Conservation (phyloP, 2,888 invertebrate species). For the Crepidodera aurea region DNA sequence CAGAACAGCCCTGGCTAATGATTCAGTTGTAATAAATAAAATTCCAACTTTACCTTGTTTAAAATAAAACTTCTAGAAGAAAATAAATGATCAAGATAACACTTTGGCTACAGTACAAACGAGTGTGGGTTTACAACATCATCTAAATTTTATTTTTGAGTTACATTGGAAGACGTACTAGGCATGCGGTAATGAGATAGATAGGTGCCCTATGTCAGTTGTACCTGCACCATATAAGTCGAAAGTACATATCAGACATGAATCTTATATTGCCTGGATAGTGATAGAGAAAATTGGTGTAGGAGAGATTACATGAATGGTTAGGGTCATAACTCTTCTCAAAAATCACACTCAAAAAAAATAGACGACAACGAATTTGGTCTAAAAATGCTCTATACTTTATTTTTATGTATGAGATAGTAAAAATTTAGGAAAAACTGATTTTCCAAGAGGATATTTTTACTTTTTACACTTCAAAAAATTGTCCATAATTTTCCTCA, state of each 20-base stretch:
- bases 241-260: background rate
- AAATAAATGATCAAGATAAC: background rate
- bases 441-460: too few relatives aligned
- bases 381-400: too few relatives aligned
- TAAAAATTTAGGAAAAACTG: too few relatives aligned
- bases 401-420: too few relatives aligned
- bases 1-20: too few relatives aligned
- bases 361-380: too few relatives aligned
- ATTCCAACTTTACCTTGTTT: too few relatives aligned
- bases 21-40: too few relatives aligned
- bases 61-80: background rate
- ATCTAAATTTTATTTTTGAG: background rate
- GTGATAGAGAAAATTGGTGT: background rate
- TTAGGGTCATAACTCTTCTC: too few relatives aligned
- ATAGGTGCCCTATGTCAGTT: background rate
- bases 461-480: too few relatives aligned
- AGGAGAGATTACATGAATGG: background rate
- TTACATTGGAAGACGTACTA: background rate
- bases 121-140: constrained; percentile 5
- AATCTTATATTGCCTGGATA: background rate
- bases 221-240: constrained; percentile 2
- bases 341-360: too few relatives aligned
- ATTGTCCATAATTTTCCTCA: too few relatives aligned
- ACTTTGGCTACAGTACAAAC: background rate
- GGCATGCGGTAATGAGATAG: background rate